Evolutionary conservation across 2,888 invertebrate genomes (phyloP).

Genomic region (Harpalus rufipes): DNA sequence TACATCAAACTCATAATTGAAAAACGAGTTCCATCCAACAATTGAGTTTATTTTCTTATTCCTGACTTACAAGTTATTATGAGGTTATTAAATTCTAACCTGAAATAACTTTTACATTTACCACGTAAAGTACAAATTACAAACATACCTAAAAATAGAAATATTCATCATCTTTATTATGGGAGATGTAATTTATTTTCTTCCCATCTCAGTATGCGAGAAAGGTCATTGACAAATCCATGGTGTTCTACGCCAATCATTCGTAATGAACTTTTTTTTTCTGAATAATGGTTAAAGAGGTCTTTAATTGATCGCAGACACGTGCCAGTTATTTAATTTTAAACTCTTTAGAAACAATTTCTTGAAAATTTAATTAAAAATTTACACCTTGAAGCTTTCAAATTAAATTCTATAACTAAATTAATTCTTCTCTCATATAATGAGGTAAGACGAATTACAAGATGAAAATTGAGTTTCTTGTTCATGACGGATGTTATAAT

Average conservation of each 20-base stretch:
- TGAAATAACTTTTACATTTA: constrained; percentile 13
- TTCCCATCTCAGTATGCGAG: background rate
- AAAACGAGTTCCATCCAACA: background rate
- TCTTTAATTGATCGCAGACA: background rate
- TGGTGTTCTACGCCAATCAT: background rate
- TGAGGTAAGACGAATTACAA: too few species aligned
- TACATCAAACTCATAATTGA: background rate
- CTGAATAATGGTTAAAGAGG: background rate
- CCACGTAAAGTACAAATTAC: background rate
- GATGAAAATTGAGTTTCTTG: too few species aligned
- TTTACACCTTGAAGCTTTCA: background rate
- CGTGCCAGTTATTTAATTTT: constrained; percentile 8
- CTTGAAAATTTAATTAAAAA: constrained; percentile 4
- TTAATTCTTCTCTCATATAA: too few species aligned
- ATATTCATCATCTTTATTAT: constrained; percentile 8
- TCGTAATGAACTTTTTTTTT: background rate
- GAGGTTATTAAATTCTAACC: background rate
- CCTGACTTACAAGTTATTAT: background rate
- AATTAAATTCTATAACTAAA: background rate
- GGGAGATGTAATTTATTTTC: background rate
- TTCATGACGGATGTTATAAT: too few species aligned
- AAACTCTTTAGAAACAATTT: constrained; percentile 4
- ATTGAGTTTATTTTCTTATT: background rate
- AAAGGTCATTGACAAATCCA: constrained; percentile 4
- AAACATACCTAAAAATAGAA: background rate